Base-by-base conservation (phyloP, 1,140 invertebrate genomes). In the Melipona quadrifasciata region DNA sequence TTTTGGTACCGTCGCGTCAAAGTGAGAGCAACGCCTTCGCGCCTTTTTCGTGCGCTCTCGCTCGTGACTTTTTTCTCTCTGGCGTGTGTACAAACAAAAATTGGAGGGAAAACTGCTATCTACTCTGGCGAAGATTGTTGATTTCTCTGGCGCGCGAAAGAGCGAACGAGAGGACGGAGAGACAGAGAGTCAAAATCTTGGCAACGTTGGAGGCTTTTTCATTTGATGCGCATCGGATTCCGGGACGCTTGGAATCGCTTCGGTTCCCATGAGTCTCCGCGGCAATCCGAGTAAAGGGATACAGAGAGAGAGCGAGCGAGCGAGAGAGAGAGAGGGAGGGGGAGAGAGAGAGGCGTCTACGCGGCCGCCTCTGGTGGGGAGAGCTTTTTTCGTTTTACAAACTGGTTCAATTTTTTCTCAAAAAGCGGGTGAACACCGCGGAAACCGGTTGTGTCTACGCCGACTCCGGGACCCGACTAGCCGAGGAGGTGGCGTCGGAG, bases 401-500 rank as follows among this genome's bases (percentile, higher is more conserved):
- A 95, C 94, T 94, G 94, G 94, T 95, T 95, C 94, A 94, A 94
- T 94, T 95, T 94, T 94, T 94, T 94, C 92, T 93, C 91, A 92
- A 94, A 94, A 94, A 94, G 93, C 94, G 93, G 92, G 93, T 93
- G 92, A 94, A 94, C 91, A 92, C 90, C 91, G 92, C 90, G 92
- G 92, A 93, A 95, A 94, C 94, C 94, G 94, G 94, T 95, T 94
- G 91, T 92, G 88, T 92, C 90, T 93, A 91, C 90, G 89, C 87
- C 88, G 86, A 81, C 75, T 86, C 67, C 64, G 85, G 70, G 88
- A 85, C 70, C 76, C 85, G 86, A 82, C 64, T 83, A 58, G 80
- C 79, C 67, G 82, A 86, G n/a, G 68, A 27, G 82, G 82, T 72
- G 86, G 85, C 88, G 86, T 89, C 86, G 86, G 82, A 88, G 91